These are phyloP conservation scores for Austrolebias charrua DNA, from an alignment of 2,797 vertebrate species.

Conservation along the genomic window DNA sequence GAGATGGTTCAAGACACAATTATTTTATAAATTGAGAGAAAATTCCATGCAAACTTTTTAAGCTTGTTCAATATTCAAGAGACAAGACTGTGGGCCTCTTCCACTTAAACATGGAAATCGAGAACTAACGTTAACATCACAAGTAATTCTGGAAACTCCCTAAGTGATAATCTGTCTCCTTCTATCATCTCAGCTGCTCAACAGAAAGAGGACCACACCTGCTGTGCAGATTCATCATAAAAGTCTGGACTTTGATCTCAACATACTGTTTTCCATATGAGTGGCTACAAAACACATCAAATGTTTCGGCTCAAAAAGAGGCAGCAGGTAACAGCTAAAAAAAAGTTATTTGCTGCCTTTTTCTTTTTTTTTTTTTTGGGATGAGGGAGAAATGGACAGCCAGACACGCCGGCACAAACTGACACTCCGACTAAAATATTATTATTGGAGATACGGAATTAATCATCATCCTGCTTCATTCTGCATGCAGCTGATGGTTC, in stretches of 20 bases:
- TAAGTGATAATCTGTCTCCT: conserved; percentile 33
- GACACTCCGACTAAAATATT: conserved; percentile 59
- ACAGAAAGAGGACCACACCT: conserved; percentile 44
- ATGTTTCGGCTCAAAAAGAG: conserved; percentile 30
- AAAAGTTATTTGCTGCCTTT: no score
- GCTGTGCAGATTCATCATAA: conserved; percentile 27
- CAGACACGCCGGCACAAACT: conserved; percentile 51
- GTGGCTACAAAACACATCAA: conserved; percentile 29
- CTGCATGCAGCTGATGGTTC: conserved; percentile 67
- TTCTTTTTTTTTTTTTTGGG: conserved; percentile 14
- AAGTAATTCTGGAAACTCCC: no score
- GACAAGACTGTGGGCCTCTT: no score
- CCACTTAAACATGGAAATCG: no score
- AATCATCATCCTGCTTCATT: conserved; percentile 71
- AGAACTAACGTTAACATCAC: no score
- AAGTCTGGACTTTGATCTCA: conserved; percentile 31
- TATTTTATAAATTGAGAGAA: no score
- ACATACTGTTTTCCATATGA: conserved; percentile 43
- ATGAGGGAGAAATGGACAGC: conserved; percentile 43
- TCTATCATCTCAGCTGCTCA: conserved; percentile 53
- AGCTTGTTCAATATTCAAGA: no score
- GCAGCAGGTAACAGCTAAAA: conserved; percentile 26
- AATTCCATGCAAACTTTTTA: no score
- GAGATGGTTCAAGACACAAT: no score
- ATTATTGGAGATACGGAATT: conserved; percentile 81